Conservation (phyloP, 1,140 invertebrate species). For the Bactericera cockerelli region DNA sequence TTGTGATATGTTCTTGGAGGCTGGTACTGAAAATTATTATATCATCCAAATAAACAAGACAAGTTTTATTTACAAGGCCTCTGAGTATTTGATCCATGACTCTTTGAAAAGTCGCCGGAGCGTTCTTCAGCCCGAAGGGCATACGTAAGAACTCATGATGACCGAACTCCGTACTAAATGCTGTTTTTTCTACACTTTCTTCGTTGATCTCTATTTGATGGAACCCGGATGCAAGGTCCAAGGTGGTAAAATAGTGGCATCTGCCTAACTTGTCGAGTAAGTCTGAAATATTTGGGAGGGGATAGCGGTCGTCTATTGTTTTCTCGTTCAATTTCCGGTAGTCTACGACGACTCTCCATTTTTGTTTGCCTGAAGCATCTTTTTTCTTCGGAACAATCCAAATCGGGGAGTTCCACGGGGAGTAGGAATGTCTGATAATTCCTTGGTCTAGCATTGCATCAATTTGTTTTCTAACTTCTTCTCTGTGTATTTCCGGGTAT, state of each 20-base stretch:
- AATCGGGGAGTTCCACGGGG: conserved; percentile 14
- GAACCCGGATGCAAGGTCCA: conserved; percentile 36
- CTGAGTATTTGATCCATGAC: conserved; percentile 28
- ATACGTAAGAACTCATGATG: conserved; percentile 26
- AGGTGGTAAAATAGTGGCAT: conserved; percentile 29
- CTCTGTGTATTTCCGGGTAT: conserved; percentile 25
- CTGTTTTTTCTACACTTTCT: conserved; percentile 31
- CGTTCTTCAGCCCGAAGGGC: conserved; percentile 28
- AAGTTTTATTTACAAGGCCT: conserved; percentile 18
- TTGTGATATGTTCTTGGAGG: conserved; percentile 11
- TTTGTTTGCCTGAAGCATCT: conserved; percentile 15
- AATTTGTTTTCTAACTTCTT: conserved; percentile 27
- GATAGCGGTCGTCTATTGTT: conserved; percentile 25
- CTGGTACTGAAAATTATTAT: conserved; percentile 14
- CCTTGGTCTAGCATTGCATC: conserved; percentile 16
- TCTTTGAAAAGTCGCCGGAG: conserved; percentile 29
- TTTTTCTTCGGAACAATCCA: conserved; percentile 18
- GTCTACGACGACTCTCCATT: conserved; percentile 20
- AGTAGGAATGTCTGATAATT: conserved; percentile 14
- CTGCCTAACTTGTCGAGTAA: conserved; percentile 29
- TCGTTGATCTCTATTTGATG: conserved; percentile 32
- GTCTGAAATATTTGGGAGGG: conserved; percentile 34
- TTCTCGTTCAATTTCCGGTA: conserved; percentile 20
- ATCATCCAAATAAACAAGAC: conserved; percentile 18
- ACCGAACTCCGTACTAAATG: conserved; percentile 29